Base-by-base conservation (phyloP, 2,797 vertebrate species). In the Alfaro cultratus region DNA sequence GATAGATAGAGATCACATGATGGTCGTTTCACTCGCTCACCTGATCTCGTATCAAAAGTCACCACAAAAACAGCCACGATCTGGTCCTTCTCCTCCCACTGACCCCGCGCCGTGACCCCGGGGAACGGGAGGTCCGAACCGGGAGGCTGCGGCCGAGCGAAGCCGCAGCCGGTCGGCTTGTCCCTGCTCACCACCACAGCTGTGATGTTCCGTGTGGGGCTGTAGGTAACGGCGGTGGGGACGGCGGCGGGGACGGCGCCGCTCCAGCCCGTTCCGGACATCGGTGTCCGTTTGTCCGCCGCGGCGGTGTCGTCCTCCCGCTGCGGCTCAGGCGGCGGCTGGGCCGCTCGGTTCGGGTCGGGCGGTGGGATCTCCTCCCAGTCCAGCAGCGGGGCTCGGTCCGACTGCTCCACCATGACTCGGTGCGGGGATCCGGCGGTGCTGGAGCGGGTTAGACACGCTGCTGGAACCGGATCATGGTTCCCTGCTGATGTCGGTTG, bases 11-110 rank as follows among this genome's bases (percentile, higher is more conserved):
- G 62, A 23, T 23, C 18, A 47, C 72, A 39, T 29, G 60, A 16
- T 21, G 21, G 0, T 36, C 4, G n/a, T 67, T 29, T 6, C 16
- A 10, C 23, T 10, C 8, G n/a, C 94, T 97, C 88, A 99, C 98
- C 98, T 83, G 98, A 98, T 96, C 98, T 96, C 0, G 98, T 96
- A 77, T 98, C 97, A 94, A 99, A 99, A 71, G 98, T 98, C 51
- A 99, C 97, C 83, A 99, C 98, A 79, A 99, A 99, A 79, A 99
- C 98, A 0, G 98, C 95, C 91, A 98, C 95, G 89, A 99, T 97
- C 92, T 99, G 98, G 83, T 99, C 98, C 36, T 95, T 96, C 84
- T 98, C 97, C 87, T 98, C 98, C 96, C 97, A 97, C 88, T 96
- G 95, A 36, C 92, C 89, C 85, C 91, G 93, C 68, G 78, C 82